phyloP scores from a whole-genome alignment of 2,888 invertebrate species.

The Gibbula magus region DNA sequence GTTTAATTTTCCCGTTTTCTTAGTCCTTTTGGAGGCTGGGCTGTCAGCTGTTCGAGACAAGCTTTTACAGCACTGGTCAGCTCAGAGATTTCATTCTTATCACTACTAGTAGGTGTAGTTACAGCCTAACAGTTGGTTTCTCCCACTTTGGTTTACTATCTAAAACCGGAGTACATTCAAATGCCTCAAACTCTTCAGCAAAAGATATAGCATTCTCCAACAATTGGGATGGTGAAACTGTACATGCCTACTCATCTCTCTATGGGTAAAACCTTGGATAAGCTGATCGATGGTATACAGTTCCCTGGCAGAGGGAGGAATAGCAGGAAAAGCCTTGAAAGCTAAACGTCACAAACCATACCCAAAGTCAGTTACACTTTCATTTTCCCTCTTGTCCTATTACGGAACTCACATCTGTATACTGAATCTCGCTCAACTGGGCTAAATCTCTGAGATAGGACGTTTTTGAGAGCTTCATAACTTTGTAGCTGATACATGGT shows the following conservation, averaged over 20 bases:
- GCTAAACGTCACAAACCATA: constrained; percentile 34
- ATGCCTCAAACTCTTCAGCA: too few relatives aligned
- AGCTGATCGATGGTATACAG: constrained; percentile 37
- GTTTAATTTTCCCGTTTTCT: too few relatives aligned
- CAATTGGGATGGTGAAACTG: constrained; percentile 38
- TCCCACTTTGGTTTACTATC: too few relatives aligned
- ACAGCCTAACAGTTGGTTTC: too few relatives aligned
- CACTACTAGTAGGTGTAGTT: too few relatives aligned
- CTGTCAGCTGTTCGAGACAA: too few relatives aligned
- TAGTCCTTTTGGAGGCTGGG: too few relatives aligned
- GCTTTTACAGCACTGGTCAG: too few relatives aligned
- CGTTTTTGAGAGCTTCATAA: constrained; percentile 25
- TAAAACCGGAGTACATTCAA: too few relatives aligned
- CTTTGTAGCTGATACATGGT: neutral
- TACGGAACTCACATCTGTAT: constrained; percentile 38
- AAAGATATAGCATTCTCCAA: too few relatives aligned
- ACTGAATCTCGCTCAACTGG: constrained; percentile 37
- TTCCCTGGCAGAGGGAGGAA: constrained; percentile 27
- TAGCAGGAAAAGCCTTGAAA: constrained; percentile 30
- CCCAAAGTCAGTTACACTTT: constrained; percentile 37
- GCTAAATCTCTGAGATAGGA: constrained; percentile 33
- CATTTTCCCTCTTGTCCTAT: constrained; percentile 30
- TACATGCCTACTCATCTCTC: constrained; percentile 36
- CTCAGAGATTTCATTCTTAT: too few relatives aligned
- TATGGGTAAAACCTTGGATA: constrained; percentile 31